These are phyloP conservation scores for Hippocampus comes DNA, from an alignment of 2,113 vertebrate genomes.

Conservation along the genomic window DNA sequence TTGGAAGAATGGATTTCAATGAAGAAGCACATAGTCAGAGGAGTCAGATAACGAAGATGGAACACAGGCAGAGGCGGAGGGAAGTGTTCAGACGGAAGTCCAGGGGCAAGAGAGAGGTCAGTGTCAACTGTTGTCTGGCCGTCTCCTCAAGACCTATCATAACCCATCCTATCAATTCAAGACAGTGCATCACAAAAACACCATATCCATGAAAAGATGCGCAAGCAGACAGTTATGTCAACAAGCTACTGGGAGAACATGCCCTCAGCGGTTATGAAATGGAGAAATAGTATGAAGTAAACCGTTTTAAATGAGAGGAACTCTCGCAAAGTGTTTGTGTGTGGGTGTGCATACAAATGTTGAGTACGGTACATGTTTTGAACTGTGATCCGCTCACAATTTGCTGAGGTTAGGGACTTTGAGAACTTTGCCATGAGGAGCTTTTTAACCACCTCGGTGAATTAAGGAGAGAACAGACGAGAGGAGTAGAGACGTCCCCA, in stretches of 20 bases:
- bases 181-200: not conserved
- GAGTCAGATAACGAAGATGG: not conserved
- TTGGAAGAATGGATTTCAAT: no score
- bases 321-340: not conserved
- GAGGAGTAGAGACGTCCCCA: no score
- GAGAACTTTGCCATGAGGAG: not conserved
- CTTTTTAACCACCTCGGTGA: not conserved
- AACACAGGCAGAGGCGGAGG: not conserved
- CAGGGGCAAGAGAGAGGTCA: not conserved
- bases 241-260: not conserved
- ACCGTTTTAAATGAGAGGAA: not conserved
- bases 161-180: not conserved
- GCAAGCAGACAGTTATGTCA: not conserved
- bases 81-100: not conserved
- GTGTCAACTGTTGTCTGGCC: not conserved
- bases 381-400: not conserved
- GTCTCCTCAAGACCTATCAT: not conserved
- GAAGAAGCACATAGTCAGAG: no score
- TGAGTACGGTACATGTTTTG: not conserved
- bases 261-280: not conserved
- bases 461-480: no score
- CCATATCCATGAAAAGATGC: not conserved
- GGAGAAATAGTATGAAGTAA: not conserved
- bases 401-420: not conserved
- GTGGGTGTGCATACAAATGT: not conserved